Evolutionary conservation across 2,113 vertebrate genomes (phyloP).

Genomic region (Nanorana parkeri): DNA sequence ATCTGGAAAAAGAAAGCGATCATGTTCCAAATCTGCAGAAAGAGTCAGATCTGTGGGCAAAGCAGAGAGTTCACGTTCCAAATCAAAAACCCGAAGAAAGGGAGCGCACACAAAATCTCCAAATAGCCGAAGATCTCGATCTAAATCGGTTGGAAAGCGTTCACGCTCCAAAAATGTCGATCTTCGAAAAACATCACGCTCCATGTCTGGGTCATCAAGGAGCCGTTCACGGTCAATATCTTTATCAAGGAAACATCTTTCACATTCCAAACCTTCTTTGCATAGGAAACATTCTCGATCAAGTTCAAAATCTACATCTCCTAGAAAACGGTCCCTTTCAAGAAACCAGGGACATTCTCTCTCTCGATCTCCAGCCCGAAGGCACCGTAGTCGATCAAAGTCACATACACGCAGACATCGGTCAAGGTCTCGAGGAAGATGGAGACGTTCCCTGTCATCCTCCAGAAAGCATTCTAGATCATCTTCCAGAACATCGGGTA

Average conservation of each 20-base stretch:
- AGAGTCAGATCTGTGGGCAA: constrained; percentile 57
- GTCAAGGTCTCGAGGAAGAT: constrained; percentile 30
- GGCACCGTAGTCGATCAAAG: constrained; percentile 20
- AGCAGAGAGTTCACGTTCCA: constrained; percentile 61
- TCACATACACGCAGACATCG: constrained; percentile 20
- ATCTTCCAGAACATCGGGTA: constrained; percentile 17
- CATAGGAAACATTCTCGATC: constrained; percentile 61
- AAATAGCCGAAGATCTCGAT: constrained; percentile 62
- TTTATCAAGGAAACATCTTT: neutral
- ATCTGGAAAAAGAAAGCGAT: constrained; percentile 42
- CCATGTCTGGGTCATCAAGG: constrained; percentile 14
- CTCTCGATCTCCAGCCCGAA: constrained; percentile 30
- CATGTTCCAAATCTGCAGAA: constrained; percentile 29
- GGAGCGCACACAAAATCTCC: constrained; percentile 27
- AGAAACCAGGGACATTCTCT: constrained; percentile 16
- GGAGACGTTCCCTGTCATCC: constrained; percentile 34
- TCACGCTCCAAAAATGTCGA: constrained; percentile 52
- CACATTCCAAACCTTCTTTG: constrained; percentile 14
- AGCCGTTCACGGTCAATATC: constrained; percentile 37
- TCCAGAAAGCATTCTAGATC: constrained; percentile 41
- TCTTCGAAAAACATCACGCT: constrained; percentile 1
- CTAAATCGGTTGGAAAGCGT: constrained; percentile 68
- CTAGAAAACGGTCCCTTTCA: constrained; percentile 27
- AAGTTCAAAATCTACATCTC: constrained; percentile 56
- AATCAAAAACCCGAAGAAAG: constrained; percentile 65